Evolutionary conservation across 2,888 invertebrate genomes (phyloP).

Genomic region (Drosophila anomalata): DNA sequence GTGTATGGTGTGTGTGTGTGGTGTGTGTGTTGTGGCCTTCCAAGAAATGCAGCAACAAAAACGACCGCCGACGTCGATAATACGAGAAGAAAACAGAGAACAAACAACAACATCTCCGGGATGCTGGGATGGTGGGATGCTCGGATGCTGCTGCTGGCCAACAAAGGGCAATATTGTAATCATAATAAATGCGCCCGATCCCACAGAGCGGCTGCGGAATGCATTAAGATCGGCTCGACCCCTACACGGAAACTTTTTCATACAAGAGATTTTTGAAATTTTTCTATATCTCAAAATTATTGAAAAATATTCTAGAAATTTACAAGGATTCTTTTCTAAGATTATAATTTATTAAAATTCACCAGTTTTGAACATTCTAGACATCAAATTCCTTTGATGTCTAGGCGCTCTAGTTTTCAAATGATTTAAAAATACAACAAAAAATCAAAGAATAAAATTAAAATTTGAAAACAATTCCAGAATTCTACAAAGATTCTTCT

Average conservation of each 20-base stretch:
- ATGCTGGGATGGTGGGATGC: conserved; percentile 16
- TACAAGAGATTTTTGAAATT: neutral
- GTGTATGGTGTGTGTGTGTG: conserved; percentile 11
- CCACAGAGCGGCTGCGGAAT: conserved; percentile 50
- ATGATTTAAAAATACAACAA: no score
- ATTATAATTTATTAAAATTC: no score
- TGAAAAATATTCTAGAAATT: no score
- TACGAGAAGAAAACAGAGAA: conserved; percentile 44
- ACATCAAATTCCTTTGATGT: no score
- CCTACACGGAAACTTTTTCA: neutral
- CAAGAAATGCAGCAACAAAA: conserved; percentile 76
- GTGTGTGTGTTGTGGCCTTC: conserved; percentile 67
- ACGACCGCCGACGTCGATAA: conserved; percentile 70
- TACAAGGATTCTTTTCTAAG: no score
- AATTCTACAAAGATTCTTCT: neutral
- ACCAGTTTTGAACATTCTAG: no score
- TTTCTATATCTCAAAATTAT: no score
- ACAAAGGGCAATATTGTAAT: conserved; percentile 78
- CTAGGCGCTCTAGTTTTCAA: no score
- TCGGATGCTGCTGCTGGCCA: conserved; percentile 39
- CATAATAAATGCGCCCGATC: conserved; percentile 73
- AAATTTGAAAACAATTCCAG: neutral
- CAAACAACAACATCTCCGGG: conserved; percentile 26
- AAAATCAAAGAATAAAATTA: no score
- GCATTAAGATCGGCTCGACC: conserved; percentile 56